Base-by-base conservation (phyloP, 2,113 vertebrate species). In the Limanda limanda region DNA sequence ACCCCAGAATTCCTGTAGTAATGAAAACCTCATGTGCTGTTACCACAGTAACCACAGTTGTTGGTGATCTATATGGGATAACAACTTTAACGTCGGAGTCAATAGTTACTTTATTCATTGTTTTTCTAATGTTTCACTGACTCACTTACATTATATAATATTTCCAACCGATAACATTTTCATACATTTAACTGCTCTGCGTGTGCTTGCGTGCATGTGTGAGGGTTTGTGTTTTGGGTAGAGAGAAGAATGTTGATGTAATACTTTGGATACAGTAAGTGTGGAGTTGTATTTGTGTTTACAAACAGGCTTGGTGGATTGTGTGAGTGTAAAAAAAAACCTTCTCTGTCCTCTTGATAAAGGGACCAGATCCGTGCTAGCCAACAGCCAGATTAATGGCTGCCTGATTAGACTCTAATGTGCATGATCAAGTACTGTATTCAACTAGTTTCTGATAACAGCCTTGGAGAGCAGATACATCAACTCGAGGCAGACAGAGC, bases 391-490 rank as follows among this genome's bases (percentile, higher is more conserved):
- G 65, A 79, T 56, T 70, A 79, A 74, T 78, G 60, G 62, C 58
- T 21, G 52, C 20, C 59, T 74, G 20, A 81, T 73, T 76, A 82
- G 71, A 78, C 59, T 63, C 54, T 75, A 78, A 80, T 82, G 76
- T 74, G 56, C 25, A 61, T 77, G 78, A 78, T 68, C 55, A 15
- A 68, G 62, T 60, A 25, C 23, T 80, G 59, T 60, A 79, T 71
- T 83, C 61, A 84, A 1, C 13, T 20, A 3, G 35, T 72, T 78
- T 70, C 75, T 83, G 78, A 69, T 81, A 73, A 79, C 7, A 4
- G 18, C 58, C 6, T 10, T 57, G 40, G 58, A 56, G 35, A 79
- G 15, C 51, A 65, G 18, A 86, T 82, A 60, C 48, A 79, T 87
- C 76, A 86, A 45, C 40, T 24, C 2, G n/a, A 60, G 17, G 24